These are phyloP conservation scores for Seladonia tumulorum DNA, from an alignment of 2,888 invertebrate species.

Conservation along the genomic window DNA sequence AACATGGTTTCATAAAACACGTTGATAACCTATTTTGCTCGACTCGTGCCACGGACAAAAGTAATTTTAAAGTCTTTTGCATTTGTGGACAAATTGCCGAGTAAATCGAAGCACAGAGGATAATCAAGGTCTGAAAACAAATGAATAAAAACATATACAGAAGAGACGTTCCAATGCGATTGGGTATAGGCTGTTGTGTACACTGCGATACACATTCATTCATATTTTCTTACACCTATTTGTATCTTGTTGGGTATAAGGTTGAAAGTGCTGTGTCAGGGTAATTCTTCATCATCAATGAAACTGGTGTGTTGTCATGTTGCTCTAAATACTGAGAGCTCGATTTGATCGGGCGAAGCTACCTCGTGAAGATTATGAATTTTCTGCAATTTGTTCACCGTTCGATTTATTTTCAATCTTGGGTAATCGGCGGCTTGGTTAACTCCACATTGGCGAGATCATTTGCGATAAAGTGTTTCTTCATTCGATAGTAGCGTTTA, in stretches of 20 bases:
- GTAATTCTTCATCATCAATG: slow-evolving; percentile 5
- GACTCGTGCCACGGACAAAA: too few relatives aligned
- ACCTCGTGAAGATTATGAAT: background rate
- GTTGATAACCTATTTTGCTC: too few relatives aligned
- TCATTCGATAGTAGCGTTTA: background rate
- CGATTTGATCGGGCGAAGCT: background rate
- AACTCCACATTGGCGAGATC: background rate
- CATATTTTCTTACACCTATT: background rate
- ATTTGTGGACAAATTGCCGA: background rate
- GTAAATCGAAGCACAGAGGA: background rate
- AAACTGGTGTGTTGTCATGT: background rate
- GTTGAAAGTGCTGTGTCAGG: slow-evolving; percentile 10
- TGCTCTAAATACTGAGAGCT: slow-evolving; percentile 1
- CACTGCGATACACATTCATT: background rate
- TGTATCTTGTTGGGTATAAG: background rate
- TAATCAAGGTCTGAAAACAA: background rate
- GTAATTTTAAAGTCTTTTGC: too few relatives aligned
- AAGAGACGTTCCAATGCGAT: background rate
- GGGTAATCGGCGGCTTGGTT: background rate
- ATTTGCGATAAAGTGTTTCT: background rate
- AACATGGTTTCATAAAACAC: too few relatives aligned
- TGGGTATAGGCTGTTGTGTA: background rate
- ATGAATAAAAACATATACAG: background rate
- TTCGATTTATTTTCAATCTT: slow-evolving; percentile 3
- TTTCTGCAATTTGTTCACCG: background rate